Percentiles rank a stretch among this genome's conserved stretches.
phyloP scores from a whole-genome alignment of 2,113 vertebrate species.

The Phoenicopterus ruber region DNA sequence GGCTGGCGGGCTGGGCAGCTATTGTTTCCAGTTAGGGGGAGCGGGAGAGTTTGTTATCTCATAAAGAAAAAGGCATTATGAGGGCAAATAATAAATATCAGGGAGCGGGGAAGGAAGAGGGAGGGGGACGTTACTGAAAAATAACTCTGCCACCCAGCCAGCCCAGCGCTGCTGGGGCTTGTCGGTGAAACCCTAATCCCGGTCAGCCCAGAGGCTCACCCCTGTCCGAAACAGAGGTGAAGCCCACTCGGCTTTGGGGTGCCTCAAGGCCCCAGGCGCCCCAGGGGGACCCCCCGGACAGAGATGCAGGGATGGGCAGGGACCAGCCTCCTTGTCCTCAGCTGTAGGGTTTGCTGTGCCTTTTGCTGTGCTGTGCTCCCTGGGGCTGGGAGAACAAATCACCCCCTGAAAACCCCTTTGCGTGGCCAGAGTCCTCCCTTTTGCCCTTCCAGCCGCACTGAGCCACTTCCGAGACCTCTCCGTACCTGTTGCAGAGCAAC shows the following conservation, averaged over 20 bases:
- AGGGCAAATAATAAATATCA: background rate
- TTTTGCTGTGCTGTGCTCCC: background rate
- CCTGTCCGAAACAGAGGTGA: fast-evolving
- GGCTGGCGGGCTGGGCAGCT: background rate
- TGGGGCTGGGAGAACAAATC: background rate
- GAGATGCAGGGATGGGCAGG: background rate
- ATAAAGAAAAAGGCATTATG: background rate
- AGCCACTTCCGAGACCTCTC: background rate
- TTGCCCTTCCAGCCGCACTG: background rate
- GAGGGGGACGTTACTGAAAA: background rate
- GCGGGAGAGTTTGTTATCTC: background rate
- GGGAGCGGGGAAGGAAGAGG: background rate
- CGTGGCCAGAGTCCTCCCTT: no score
- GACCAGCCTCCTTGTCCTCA: background rate
- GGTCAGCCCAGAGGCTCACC: background rate
- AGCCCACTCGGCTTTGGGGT: background rate
- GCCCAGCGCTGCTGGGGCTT: background rate
- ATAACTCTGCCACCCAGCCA: background rate
- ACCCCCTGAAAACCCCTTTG: background rate
- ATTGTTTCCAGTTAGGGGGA: background rate
- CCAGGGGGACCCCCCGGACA: background rate
- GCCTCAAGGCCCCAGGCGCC: fast-evolving
- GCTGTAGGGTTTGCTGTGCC: background rate
- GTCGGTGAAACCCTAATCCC: background rate
- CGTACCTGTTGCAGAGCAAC: no score